These are phyloP conservation scores for Molanna angustata DNA, from an alignment of 2,888 invertebrate genomes.

Conservation along the genomic window DNA sequence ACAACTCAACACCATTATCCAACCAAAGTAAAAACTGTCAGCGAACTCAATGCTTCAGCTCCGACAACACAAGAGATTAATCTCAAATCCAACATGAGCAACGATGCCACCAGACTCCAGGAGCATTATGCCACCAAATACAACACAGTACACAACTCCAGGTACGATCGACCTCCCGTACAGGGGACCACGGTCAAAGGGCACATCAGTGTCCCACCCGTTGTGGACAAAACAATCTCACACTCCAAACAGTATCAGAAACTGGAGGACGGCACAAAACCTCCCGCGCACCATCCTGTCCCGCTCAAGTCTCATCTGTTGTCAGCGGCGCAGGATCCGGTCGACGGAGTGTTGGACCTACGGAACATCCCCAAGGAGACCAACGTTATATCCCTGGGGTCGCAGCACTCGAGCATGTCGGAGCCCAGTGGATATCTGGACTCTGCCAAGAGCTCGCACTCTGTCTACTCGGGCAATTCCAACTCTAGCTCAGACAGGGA, in stretches of 20 bases:
- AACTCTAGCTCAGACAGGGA: conserved; percentile 69
- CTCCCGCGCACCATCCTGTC: conserved; percentile 26
- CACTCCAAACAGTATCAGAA: conserved; percentile 26
- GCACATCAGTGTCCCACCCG: conserved; percentile 27
- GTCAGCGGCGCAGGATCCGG: conserved; percentile 24
- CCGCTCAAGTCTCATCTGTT: conserved; percentile 28
- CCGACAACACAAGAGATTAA: conserved; percentile 26
- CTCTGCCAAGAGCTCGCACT: conserved; percentile 49
- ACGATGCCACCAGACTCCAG: conserved; percentile 13
- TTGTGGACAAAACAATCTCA: conserved; percentile 20
- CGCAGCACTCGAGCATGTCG: conserved; percentile 51
- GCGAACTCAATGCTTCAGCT: conserved; percentile 28
- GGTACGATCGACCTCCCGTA: conserved; percentile 22
- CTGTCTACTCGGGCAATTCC: conserved; percentile 53
- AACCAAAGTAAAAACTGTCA: conserved; percentile 32
- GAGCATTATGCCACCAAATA: conserved; percentile 27
- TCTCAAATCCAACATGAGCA: conserved; percentile 25
- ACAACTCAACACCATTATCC: conserved; percentile 27
- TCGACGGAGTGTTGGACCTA: conserved; percentile 32
- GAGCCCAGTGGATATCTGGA: conserved; percentile 53
- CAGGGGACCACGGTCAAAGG: conserved; percentile 20
- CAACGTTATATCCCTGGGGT: conserved; percentile 52
- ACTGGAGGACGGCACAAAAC: conserved; percentile 21
- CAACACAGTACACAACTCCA: conserved; percentile 23
- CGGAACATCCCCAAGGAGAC: conserved; percentile 43